Base-by-base conservation (phyloP, 2,113 vertebrate genomes). In the Dascyllus trimaculatus region DNA sequence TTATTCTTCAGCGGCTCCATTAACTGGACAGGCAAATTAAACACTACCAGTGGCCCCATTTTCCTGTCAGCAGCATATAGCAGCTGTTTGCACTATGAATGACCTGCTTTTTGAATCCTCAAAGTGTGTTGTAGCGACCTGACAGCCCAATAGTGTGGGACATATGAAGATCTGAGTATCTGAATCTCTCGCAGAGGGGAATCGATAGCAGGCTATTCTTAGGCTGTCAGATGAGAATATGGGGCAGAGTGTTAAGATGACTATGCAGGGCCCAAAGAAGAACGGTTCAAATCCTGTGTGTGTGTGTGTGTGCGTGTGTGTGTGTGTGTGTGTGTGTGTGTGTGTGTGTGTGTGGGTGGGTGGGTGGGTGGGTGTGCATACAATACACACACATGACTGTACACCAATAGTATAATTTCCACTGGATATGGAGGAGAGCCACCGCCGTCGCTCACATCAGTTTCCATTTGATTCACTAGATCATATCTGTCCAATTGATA, bases 201-300 rank as follows among this genome's bases (percentile, higher is more conserved):
- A 86, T 93, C 78, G 48, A 90, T 90, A 77, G 71, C 70, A 68
- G 75, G 76, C 81, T 93, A 89, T 92, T 91, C 77, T 92, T 93
- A 90, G 86, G 48, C 57, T 66, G 79, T 86, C 86, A 76, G 68
- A 75, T 51, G 72, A 88, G 82, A 87, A 80, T 71, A 79, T 76
- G 74, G 80, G 71, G 64, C 80, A 72, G 68, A 59, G 68, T 80
- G 80, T 35, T 81, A 71, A 84, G 71, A 87, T 73, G 71, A 79
- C 78, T 70, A 52, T 51, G 79, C 51, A 63, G 75, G 3, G 38
- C 78, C 62, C 45, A 70, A 59, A 78, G 32, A 25, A 25, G 45
- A 59, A 40, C 15, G 21, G 43, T 54, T 82, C 11, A 61, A 68
- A 68, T 54, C 25, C 70, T 59, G 35, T 62, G 60, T 62, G 48